These are phyloP conservation scores for Drosophila tristis DNA, from an alignment of 1,140 invertebrate species.

Conservation along the genomic window DNA sequence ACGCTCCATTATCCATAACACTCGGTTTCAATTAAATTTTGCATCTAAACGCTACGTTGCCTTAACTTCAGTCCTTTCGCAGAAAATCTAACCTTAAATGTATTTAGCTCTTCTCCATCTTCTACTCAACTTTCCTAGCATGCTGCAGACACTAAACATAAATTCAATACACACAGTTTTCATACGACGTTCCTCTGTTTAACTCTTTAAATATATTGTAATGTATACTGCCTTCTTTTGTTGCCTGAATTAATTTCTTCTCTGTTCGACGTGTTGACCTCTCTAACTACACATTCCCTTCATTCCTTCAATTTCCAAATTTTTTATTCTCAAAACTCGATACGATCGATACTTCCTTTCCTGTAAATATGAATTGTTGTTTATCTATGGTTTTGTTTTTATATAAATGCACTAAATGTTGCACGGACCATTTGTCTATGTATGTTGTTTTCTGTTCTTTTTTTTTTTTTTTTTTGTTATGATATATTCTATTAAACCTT, in stretches of 20 bases:
- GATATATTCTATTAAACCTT: slow-evolving; percentile 62
- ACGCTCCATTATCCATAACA: slow-evolving; percentile 76
- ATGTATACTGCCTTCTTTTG: slow-evolving; percentile 4
- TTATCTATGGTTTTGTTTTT: slow-evolving; percentile 31
- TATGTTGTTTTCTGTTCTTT: slow-evolving; percentile 21
- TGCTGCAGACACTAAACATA: slow-evolving; percentile 73
- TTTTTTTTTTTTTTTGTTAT: slow-evolving; percentile 26
- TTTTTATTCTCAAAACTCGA: too few relatives aligned
- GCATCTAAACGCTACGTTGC: slow-evolving; percentile 82
- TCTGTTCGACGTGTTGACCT: slow-evolving; percentile 2
- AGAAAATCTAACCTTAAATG: slow-evolving; percentile 79
- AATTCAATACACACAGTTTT: slow-evolving; percentile 73
- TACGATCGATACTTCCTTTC: slow-evolving; percentile 17
- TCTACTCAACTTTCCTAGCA: slow-evolving; percentile 40
- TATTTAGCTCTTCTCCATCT: slow-evolving; percentile 63
- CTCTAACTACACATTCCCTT: slow-evolving; percentile 67
- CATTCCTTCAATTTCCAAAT: slow-evolving; percentile 17
- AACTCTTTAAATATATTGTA: slow-evolving; percentile 48
- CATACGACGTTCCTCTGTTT: slow-evolving; percentile 22
- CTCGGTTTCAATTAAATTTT: slow-evolving; percentile 73
- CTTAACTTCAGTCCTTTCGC: slow-evolving; percentile 83
- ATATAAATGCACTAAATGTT: slow-evolving; percentile 81
- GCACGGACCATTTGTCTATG: slow-evolving; percentile 67
- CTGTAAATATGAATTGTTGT: slow-evolving; percentile 69
- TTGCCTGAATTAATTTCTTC: slow-evolving; percentile 15